These are phyloP conservation scores for Subacronicta megacephala DNA, from an alignment of 2,888 invertebrate species.

Conservation along the genomic window DNA sequence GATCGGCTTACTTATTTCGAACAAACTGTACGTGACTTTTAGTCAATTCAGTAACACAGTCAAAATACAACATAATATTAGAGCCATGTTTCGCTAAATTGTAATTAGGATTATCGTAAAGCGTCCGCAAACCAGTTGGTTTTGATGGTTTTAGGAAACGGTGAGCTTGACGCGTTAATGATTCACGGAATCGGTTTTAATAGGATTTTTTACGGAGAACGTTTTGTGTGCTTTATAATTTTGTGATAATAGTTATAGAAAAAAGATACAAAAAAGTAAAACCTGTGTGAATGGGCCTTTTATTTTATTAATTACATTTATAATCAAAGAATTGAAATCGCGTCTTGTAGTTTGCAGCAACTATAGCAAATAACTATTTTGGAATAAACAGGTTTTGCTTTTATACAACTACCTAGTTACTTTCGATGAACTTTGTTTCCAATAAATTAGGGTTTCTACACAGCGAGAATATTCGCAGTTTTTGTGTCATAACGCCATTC, in stretches of 20 bases:
- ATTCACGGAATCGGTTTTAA: conserved; percentile 68
- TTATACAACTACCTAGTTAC: conserved; percentile 28
- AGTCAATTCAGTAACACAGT: conserved; percentile 24
- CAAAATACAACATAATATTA: conserved; percentile 34
- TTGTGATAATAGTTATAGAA: conserved; percentile 48
- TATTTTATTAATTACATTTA: no score
- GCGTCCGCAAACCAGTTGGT: conserved; percentile 45
- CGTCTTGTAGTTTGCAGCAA: no score
- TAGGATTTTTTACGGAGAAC: conserved; percentile 52
- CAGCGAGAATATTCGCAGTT: conserved; percentile 50
- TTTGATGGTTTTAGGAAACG: conserved; percentile 55
- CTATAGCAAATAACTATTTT: no score
- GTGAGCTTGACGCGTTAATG: conserved; percentile 54
- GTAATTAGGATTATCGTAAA: conserved; percentile 47
- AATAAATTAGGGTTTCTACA: conserved; percentile 49
- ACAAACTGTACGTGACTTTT: conserved; percentile 54
- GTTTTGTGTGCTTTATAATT: conserved; percentile 51
- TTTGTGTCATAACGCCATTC: conserved; percentile 67
- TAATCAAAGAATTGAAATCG: no score
- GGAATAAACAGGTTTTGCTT: conserved; percentile 38
- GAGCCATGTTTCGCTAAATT: conserved; percentile 45
- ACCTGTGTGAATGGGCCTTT: conserved; percentile 21
- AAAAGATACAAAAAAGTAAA: conserved; percentile 34
- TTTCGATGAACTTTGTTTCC: conserved; percentile 42
- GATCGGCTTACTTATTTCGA: no score